Evolutionary conservation across 1,140 invertebrate genomes (phyloP), one percentile per base, ranked within the genome.

Genomic region (Ptiloglossa arizonensis): DNA sequence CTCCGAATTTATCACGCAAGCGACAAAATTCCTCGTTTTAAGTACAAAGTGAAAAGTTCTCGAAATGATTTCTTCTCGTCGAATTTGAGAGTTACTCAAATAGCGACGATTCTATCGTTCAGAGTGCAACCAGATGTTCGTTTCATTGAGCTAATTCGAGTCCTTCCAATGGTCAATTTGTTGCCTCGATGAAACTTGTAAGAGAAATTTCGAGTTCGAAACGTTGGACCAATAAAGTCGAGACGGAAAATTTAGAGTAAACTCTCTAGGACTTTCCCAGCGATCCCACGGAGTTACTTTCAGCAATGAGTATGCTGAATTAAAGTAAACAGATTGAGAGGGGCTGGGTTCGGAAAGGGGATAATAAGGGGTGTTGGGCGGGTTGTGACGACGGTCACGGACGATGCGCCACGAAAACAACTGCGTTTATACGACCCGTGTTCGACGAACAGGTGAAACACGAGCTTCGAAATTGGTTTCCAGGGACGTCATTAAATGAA

Each of bases 381-480:
- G n/a, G 19, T 22, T 9, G n/a, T n/a, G 41, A 60, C n/a, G 32
- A 5, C 48, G 29, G 46, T 50, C 32, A 52, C n/a, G 48, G 48
- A 64, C 48, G 48, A 52, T 15, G 46, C 32, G 59, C 19, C 5
- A 22, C 50, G 24, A 29, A 44, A 74, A 74, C 50, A 41, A 56
- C 6, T 17, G 19, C 13, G 35, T 67, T 50, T 35, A 19, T 13
- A 29, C 15, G 17, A 22, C 5, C n/a, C 19, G 57, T 35, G 41
- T 52, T 32, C 52, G 35, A 2, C 17, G 57, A 60, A 35, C 35
- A 29, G 44, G 11, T 19, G 35, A 38, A 29, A 64, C 19, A 27
- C n/a, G 24, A 74, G 62, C 27, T 73, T 54, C 1, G 29, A 29
- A 68, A 75, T 68, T 73, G 66, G 60, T 73, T 48, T 38, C 0